Evolutionary conservation across 2,888 invertebrate genomes (phyloP).

Genomic region (Agonopterix subpropinquella): DNA sequence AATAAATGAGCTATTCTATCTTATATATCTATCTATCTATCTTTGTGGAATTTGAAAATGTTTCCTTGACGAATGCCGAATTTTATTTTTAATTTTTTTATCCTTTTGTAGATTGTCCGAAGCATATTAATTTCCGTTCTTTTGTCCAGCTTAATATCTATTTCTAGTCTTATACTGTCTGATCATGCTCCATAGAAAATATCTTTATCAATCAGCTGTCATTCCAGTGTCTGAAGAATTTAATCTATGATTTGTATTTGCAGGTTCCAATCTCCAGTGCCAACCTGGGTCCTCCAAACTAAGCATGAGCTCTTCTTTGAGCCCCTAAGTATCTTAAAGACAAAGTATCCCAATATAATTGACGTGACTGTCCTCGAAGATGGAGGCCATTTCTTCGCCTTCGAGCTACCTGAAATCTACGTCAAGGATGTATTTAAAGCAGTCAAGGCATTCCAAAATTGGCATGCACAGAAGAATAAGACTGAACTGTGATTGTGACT

Average conservation of each 20-base stretch:
- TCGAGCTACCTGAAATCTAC: constrained; percentile 81
- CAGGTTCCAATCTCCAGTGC: constrained; percentile 69
- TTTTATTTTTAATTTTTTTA: too few species aligned
- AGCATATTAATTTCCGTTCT: too few species aligned
- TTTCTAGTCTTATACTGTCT: too few species aligned
- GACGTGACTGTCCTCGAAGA: constrained; percentile 74
- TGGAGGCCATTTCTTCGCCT: constrained; percentile 89
- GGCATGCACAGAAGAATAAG: constrained; percentile 25
- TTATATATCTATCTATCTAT: too few species aligned
- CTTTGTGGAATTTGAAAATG: too few species aligned
- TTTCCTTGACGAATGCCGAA: too few species aligned
- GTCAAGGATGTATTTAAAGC: constrained; percentile 78
- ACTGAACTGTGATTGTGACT: constrained; percentile 56
- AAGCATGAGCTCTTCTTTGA: constrained; percentile 77
- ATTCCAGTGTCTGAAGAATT: neutral
- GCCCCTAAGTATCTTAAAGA: constrained; percentile 71
- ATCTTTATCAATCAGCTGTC: too few species aligned
- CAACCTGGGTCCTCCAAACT: constrained; percentile 80
- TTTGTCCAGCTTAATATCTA: neutral
- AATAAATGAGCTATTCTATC: too few species aligned
- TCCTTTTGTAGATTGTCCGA: too few species aligned
- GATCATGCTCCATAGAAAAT: too few species aligned
- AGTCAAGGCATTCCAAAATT: constrained; percentile 37
- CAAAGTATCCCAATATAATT: constrained; percentile 77
- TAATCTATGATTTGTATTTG: constrained; percentile 6